Percentiles rank a stretch among this genome's conserved stretches.
phyloP scores from a whole-genome alignment of 2,888 invertebrate species.

The Pollenia amentaria region DNA sequence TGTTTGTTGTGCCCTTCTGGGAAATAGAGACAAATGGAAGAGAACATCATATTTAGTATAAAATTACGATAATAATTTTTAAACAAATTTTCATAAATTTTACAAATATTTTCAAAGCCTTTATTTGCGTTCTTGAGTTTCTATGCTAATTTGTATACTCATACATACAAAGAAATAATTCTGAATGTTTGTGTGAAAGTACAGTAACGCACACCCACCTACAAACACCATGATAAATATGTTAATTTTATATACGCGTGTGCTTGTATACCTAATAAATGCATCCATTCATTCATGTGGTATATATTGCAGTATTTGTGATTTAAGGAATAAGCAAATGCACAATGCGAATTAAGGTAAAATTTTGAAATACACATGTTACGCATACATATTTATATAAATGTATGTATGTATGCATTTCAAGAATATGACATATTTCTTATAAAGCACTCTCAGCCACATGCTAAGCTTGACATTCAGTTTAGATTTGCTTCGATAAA shows the following conservation, averaged over 20 bases:
- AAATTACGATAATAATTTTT: conserved; percentile 53
- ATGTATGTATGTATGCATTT: conserved; percentile 35
- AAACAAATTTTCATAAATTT: conserved; percentile 41
- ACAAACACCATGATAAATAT: background rate
- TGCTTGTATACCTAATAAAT: conserved; percentile 23
- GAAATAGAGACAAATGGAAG: conserved; percentile 23
- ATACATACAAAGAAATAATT: background rate
- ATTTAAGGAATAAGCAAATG: conserved; percentile 51
- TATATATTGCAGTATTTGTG: conserved; percentile 22
- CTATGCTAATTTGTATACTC: background rate
- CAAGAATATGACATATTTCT: conserved; percentile 74
- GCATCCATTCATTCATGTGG: conserved; percentile 33
- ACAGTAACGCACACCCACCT: background rate
- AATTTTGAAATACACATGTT: background rate
- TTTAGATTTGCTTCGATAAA: conserved; percentile 66
- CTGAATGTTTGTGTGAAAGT: too few relatives aligned
- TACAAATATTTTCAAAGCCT: conserved; percentile 7
- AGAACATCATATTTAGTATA: conserved; percentile 46
- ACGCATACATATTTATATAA: background rate
- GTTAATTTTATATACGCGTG: background rate
- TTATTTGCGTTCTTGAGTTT: conserved; percentile 22
- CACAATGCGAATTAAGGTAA: conserved; percentile 39
- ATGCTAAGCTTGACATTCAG: conserved; percentile 77
- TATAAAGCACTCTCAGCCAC: conserved; percentile 75
- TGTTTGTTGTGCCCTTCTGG: conserved; percentile 18